These are phyloP conservation scores for Epistrophe eligans DNA, from an alignment of 2,888 invertebrate genomes.

Conservation along the genomic window DNA sequence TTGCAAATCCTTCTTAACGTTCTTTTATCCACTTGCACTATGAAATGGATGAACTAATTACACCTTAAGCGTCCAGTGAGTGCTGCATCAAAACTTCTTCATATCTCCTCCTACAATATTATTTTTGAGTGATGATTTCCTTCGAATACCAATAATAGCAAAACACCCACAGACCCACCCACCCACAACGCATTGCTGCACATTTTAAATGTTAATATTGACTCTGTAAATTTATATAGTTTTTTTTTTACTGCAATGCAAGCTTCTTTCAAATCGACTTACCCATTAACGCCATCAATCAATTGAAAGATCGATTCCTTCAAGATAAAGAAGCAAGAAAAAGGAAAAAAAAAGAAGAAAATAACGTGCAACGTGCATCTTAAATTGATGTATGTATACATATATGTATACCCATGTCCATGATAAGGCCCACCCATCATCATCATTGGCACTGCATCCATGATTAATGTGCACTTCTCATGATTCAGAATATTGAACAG, in stretches of 20 bases:
- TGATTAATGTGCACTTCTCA: conserved; percentile 45
- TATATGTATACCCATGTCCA: not conserved
- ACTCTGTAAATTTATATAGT: not conserved
- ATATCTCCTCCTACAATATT: not conserved
- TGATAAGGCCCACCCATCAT: not conserved
- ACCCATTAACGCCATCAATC: conserved; percentile 53
- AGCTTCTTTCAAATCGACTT: conserved; percentile 32
- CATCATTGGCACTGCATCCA: conserved; percentile 18
- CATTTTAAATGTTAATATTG: conserved; percentile 22
- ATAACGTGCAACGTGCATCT: not conserved
- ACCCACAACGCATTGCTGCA: not conserved
- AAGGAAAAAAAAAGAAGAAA: not conserved
- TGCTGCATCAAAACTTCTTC: not conserved
- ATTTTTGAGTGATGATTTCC: not conserved
- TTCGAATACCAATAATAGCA: not conserved
- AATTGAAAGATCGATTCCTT: conserved; percentile 23
- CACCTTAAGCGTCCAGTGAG: not conserved
- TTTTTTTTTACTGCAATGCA: not conserved
- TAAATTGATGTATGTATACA: not conserved
- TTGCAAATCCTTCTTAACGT: not conserved
- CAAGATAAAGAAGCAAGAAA: not conserved
- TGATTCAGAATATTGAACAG: not conserved
- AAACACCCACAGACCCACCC: not conserved
- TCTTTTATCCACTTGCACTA: not conserved
- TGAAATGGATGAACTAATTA: not conserved